Conservation (phyloP, 1,140 invertebrate species). For the Bombus terrestris region DNA sequence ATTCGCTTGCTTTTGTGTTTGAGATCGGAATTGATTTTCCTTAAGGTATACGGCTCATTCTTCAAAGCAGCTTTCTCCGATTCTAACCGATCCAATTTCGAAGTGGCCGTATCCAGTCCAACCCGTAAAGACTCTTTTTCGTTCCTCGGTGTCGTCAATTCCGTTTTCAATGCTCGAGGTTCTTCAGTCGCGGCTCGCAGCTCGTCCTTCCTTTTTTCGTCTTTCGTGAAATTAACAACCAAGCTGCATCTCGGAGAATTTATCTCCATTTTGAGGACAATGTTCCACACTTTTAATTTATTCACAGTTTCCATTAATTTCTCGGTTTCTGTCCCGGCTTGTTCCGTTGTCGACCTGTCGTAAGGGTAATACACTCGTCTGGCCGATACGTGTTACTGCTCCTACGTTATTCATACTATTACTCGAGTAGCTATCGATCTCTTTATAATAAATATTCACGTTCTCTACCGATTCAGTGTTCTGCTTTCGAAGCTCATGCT, state of each 20-base stretch:
- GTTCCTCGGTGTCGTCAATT: conserved; percentile 45
- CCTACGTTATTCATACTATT: not conserved
- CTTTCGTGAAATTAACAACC: conserved; percentile 19
- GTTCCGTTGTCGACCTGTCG: too few species aligned
- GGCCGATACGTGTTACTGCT: not conserved
- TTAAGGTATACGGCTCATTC: conserved; percentile 55
- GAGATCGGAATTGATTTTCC: conserved; percentile 54
- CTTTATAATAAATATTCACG: conserved; percentile 25
- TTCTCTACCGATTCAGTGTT: not conserved
- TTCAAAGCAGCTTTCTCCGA: conserved; percentile 61
- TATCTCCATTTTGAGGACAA: conserved; percentile 41
- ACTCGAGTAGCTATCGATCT: conserved; percentile 18
- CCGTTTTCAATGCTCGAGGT: conserved; percentile 51
- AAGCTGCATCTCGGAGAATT: conserved; percentile 22
- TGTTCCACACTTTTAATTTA: conserved; percentile 32
- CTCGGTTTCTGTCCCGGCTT: not conserved
- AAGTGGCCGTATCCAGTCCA: conserved; percentile 27
- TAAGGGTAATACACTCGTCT: not conserved
- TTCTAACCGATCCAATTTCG: conserved; percentile 46
- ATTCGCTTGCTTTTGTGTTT: conserved; percentile 34
- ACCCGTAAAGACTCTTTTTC: conserved; percentile 41
- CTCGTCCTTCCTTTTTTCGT: conserved; percentile 31
- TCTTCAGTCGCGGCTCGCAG: conserved; percentile 38
- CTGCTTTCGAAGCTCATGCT: conserved; percentile 14
- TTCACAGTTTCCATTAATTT: conserved; percentile 13